These are phyloP conservation scores for Neodiprion lecontei DNA, from an alignment of 1,140 invertebrate species.

Conservation along the genomic window DNA sequence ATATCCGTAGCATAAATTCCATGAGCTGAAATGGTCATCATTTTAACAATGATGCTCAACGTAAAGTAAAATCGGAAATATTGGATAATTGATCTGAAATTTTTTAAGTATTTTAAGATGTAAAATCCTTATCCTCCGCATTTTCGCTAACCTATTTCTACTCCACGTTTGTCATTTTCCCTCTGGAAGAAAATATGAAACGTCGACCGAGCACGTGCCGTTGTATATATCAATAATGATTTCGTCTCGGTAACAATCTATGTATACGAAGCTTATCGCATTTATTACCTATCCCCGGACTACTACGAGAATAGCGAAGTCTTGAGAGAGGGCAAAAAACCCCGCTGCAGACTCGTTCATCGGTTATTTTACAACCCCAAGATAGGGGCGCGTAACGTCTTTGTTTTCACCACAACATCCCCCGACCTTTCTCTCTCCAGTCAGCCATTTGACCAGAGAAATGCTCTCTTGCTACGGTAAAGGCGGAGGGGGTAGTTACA, in stretches of 20 bases:
- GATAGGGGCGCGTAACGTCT: constrained; percentile 58
- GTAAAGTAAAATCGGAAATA: too few relatives aligned
- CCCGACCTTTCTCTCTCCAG: background rate
- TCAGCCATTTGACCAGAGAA: background rate
- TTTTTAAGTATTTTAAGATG: too few relatives aligned
- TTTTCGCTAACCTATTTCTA: too few relatives aligned
- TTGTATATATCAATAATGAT: constrained; percentile 45
- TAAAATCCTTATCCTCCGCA: too few relatives aligned
- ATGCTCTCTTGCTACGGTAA: constrained; percentile 9
- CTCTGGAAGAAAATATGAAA: too few relatives aligned
- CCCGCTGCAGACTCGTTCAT: constrained; percentile 52
- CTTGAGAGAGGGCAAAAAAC: constrained; percentile 21
- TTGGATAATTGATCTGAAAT: too few relatives aligned
- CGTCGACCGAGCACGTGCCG: background rate
- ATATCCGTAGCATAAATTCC: too few relatives aligned
- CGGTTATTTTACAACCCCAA: constrained; percentile 60
- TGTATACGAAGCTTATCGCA: constrained; percentile 51
- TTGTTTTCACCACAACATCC: constrained; percentile 58
- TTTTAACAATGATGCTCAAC: too few relatives aligned
- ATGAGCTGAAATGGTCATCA: too few relatives aligned
- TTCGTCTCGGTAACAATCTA: constrained; percentile 44
- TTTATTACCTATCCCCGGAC: constrained; percentile 46
- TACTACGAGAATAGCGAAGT: constrained; percentile 25
- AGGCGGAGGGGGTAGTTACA: constrained; percentile 13
- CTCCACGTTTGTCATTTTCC: too few relatives aligned